Evolutionary conservation across 2,113 vertebrate genomes (phyloP).

Genomic region (Dromaius novaehollandiae): DNA sequence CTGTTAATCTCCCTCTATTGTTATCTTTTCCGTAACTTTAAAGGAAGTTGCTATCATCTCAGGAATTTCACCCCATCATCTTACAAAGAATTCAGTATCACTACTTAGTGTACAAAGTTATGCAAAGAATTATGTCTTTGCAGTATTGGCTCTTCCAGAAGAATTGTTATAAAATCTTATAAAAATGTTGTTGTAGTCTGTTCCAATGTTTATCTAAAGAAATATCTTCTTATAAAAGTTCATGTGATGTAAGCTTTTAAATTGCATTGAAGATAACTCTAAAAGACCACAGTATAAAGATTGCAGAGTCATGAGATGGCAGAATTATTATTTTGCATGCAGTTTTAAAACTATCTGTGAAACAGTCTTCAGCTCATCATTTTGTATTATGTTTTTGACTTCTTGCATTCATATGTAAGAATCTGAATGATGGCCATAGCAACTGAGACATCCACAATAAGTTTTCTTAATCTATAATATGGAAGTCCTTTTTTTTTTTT

Average conservation of each 20-base stretch:
- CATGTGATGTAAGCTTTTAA: background rate
- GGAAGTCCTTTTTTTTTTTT: background rate
- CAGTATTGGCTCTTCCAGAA: background rate
- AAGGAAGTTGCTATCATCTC: slow-evolving; percentile 46
- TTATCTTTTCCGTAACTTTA: slow-evolving; percentile 53
- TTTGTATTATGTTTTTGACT: background rate
- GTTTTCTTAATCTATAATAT: background rate
- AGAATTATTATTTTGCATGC: background rate
- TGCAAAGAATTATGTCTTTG: background rate
- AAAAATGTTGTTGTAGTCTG: background rate
- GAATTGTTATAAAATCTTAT: background rate
- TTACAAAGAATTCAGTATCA: background rate
- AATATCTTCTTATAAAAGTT: background rate
- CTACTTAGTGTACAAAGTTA: background rate
- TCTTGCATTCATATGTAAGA: background rate
- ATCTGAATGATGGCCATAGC: background rate
- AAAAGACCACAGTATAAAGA: background rate
- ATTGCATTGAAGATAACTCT: background rate
- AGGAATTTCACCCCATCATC: slow-evolving; percentile 41
- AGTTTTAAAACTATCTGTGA: background rate
- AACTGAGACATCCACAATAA: background rate
- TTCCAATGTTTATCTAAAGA: background rate
- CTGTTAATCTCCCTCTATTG: slow-evolving; percentile 41
- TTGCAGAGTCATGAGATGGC: background rate
- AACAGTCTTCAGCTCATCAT: background rate